Evolutionary conservation across 2,888 invertebrate species (phyloP).

Genomic region (Ormia ochracea): DNA sequence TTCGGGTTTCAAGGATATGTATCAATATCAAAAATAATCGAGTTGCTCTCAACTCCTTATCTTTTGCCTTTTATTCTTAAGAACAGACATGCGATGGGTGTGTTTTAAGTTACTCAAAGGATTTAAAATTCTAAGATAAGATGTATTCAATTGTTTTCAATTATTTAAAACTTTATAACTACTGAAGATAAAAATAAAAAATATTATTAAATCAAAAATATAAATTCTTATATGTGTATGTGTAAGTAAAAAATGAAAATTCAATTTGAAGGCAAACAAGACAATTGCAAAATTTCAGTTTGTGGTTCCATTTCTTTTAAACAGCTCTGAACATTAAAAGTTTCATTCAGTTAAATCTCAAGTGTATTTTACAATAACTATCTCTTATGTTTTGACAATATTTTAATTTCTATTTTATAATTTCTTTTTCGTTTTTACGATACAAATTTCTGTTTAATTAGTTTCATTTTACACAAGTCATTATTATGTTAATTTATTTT

Average conservation of each 20-base stretch:
- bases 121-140: background rate
- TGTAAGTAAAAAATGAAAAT: background rate
- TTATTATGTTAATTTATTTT: background rate
- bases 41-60: background rate
- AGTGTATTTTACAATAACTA: slow-evolving; percentile 31
- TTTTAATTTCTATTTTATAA: background rate
- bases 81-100: background rate
- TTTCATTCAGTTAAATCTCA: slow-evolving; percentile 22
- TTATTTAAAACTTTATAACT: background rate
- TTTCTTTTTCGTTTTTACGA: background rate
- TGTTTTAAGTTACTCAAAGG: background rate
- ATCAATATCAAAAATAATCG: background rate
- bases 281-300: background rate
- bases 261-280: background rate
- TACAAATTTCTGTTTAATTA: background rate
- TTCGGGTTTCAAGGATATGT: background rate
- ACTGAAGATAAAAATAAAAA: background rate
- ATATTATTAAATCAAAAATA: background rate
- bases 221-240: no score
- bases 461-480: slow-evolving; percentile 34
- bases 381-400: slow-evolving; percentile 23
- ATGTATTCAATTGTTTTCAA: background rate
- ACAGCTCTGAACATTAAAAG: slow-evolving; percentile 26
- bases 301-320: background rate
- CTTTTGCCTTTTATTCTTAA: background rate